Evolutionary conservation across 2,888 invertebrate genomes (phyloP), one percentile per base, ranked within the genome.

Genomic region (Lasioglossum marginatum): DNA sequence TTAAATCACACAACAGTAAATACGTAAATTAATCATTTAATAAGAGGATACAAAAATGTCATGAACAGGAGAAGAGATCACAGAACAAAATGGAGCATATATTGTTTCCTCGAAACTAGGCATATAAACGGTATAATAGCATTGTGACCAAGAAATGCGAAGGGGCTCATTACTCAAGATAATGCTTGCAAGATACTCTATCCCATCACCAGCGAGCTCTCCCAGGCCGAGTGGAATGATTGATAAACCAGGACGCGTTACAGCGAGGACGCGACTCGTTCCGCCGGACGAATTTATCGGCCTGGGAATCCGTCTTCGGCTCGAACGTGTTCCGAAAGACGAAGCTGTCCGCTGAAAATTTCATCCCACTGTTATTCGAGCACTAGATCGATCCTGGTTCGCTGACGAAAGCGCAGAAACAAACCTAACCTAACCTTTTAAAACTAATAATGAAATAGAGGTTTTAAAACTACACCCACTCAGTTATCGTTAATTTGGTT

Each of bases 341-440:
- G 60, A 52, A 73, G n/a, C 34, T 60, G 45, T 73, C 78, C 77
- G 31, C 68, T 84, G 84, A 82, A 84, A 84, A 78, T 82, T 82
- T 85, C 27, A 85, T 85, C 80, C 68, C 27, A 2, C 43, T 48
- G 63, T 27, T 23, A 52, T n/a, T 23, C 23, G 45, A 57, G n/a
- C 4, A 37, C 34, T 60, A 71, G 73, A 60, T 82, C 82, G 82
- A 82, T 82, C 37, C 73, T 43, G n/a, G 23, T 37, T 10, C 48
- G 48, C 48, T 5, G 2, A 12, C 48, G 48, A 48, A 48, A 48
- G 19, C 48, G 48, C 19, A 19, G 48, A 19, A 48, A 48, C 6
- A 48, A 23, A 23, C n/a, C n/a, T n/a, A n/a, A n/a, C n/a, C n/a
- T n/a, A n/a, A 43, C 43, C 43, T 43, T 43, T 43, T 12, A 43